phyloP scores from a whole-genome alignment of 2,113 vertebrate genomes.

The Taxidea taxus region DNA sequence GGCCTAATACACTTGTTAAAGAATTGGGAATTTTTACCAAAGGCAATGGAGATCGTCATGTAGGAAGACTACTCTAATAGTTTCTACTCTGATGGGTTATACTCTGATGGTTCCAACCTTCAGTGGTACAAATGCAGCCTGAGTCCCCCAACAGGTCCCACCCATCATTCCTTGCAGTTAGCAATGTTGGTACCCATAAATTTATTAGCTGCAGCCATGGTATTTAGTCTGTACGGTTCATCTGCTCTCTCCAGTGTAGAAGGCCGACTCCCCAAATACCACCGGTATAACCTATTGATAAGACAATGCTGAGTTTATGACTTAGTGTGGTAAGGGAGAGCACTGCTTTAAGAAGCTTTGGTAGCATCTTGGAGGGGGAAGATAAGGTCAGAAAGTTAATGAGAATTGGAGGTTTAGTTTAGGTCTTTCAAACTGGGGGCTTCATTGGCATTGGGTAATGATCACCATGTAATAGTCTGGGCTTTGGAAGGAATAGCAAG shows the following conservation, averaged over 20 bases:
- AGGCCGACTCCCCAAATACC: neutral
- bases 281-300: neutral
- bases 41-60: neutral
- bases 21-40: neutral
- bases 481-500: neutral
- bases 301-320: neutral
- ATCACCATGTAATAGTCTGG: no score
- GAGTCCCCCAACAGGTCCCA: no score
- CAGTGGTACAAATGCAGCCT: no score
- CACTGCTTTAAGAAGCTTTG: neutral
- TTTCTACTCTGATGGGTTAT: neutral
- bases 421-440: neutral
- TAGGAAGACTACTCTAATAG: neutral
- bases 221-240: neutral
- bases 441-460: neutral
- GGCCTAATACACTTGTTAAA: neutral
- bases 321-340: neutral
- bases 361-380: neutral
- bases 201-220: neutral
- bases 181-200: neutral
- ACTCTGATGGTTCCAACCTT: neutral
- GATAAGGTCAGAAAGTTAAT: neutral
- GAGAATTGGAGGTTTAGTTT: neutral
- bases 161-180: neutral
- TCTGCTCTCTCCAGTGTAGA: neutral